A percentile compares a stretch with the other conserved stretches of the same genome.
Evolutionary conservation across 2,888 invertebrate genomes (phyloP).

Genomic region (Candidula unifasciata): DNA sequence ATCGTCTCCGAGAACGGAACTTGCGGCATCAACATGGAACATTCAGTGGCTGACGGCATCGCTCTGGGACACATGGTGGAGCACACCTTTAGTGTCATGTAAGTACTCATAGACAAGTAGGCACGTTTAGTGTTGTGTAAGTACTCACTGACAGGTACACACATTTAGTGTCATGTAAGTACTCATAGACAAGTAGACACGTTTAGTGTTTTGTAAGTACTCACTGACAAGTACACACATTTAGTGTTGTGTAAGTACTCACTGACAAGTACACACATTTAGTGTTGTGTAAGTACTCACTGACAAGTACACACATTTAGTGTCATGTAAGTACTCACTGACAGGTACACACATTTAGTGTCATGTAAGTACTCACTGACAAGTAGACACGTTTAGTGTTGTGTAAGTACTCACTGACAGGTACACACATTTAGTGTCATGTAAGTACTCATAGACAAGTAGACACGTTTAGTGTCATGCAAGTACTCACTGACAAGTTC

Average conservation of each 20-base stretch:
- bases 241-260: slow-evolving; percentile 78
- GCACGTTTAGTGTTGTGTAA: no score
- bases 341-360: background rate
- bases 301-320: slow-evolving; percentile 80
- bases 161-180: slow-evolving; percentile 79
- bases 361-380: background rate
- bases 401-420: no score
- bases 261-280: background rate
- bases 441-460: no score
- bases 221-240: slow-evolving; percentile 79
- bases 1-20: slow-evolving; percentile 93
- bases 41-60: slow-evolving; percentile 93
- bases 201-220: no score
- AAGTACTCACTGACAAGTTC: no score
- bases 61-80: slow-evolving; percentile 81
- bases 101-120: slow-evolving; percentile 66
- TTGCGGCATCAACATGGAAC: slow-evolving; percentile 96
- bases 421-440: no score
- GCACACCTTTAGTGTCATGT: slow-evolving; percentile 79
- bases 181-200: background rate
- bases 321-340: slow-evolving; percentile 78
- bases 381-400: background rate
- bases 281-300: background rate
- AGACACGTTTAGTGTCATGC: no score
- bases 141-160: slow-evolving; percentile 78